Evolutionary conservation across 2,888 invertebrate species (phyloP).

Genomic region (Luperina testacea): DNA sequence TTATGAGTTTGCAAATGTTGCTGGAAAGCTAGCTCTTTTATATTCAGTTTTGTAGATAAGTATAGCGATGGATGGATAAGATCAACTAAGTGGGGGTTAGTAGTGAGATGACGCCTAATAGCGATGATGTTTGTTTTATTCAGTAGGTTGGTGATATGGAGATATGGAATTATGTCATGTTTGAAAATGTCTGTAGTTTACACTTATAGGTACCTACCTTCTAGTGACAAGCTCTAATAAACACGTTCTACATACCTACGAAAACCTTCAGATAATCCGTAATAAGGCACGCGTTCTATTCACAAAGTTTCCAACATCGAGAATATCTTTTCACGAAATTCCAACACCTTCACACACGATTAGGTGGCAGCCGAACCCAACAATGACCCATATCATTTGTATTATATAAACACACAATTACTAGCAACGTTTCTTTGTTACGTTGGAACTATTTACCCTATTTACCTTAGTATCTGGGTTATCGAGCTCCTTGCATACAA

Average conservation of each 20-base stretch:
- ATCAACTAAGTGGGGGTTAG: too few relatives aligned
- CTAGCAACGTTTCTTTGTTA: constrained; percentile 69
- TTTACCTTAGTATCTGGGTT: constrained; percentile 78
- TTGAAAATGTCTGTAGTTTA: neutral
- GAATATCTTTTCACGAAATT: constrained; percentile 55
- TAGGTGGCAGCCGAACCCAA: constrained; percentile 57
- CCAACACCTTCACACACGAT: constrained; percentile 63
- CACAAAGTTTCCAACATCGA: constrained; percentile 36
- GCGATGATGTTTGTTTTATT: too few relatives aligned
- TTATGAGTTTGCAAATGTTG: constrained; percentile 6
- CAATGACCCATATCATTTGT: constrained; percentile 67
- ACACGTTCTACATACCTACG: neutral
- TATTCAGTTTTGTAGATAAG: too few relatives aligned
- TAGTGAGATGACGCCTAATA: too few relatives aligned
- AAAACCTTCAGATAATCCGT: constrained; percentile 25
- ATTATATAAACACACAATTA: constrained; percentile 67
- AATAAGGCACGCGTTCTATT: constrained; percentile 50
- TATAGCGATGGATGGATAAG: too few relatives aligned
- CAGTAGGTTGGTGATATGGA: too few relatives aligned
- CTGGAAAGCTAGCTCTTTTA: neutral
- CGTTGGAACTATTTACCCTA: constrained; percentile 68
- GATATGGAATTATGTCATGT: constrained; percentile 8
- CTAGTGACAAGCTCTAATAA: constrained; percentile 1
- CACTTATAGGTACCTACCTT: too few relatives aligned
- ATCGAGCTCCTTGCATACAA: constrained; percentile 76